Conservation (phyloP, 2,797 vertebrate species). For the Halcyon chelicuti region DNA sequence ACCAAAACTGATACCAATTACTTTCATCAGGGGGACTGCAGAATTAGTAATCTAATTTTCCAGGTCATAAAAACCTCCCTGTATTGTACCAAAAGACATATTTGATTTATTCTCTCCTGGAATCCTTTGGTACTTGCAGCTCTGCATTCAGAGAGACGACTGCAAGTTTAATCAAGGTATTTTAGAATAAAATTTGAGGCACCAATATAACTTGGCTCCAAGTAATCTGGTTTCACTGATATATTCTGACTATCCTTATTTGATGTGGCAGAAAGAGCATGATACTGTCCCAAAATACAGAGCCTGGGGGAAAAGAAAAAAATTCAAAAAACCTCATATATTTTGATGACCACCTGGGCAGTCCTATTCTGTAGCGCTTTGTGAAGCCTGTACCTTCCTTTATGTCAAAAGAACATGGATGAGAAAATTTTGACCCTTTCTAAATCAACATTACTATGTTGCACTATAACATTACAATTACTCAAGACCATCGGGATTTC, state of each 20-base stretch:
- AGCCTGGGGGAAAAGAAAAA: too few species aligned
- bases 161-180: not conserved
- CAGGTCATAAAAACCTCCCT: not conserved
- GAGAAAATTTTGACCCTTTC: not conserved
- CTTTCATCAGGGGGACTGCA: not conserved
- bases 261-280: not conserved
- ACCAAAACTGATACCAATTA: not conserved
- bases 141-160: not conserved
- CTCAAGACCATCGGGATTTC: not conserved
- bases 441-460: not conserved
- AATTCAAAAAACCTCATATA: not conserved
- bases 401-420: not conserved
- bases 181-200: not conserved
- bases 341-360: not conserved
- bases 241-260: not conserved
- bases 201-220: not conserved
- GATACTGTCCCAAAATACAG: not conserved
- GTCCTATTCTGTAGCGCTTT: not conserved
- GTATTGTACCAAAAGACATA: not conserved
- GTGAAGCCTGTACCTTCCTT: not conserved
- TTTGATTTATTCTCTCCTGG: not conserved
- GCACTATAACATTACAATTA: not conserved
- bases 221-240: not conserved
- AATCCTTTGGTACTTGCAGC: not conserved
- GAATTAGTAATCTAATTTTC: not conserved